phyloP scores from a whole-genome alignment of 2,113 vertebrate genomes.

The Gymnobelideus leadbeateri region DNA sequence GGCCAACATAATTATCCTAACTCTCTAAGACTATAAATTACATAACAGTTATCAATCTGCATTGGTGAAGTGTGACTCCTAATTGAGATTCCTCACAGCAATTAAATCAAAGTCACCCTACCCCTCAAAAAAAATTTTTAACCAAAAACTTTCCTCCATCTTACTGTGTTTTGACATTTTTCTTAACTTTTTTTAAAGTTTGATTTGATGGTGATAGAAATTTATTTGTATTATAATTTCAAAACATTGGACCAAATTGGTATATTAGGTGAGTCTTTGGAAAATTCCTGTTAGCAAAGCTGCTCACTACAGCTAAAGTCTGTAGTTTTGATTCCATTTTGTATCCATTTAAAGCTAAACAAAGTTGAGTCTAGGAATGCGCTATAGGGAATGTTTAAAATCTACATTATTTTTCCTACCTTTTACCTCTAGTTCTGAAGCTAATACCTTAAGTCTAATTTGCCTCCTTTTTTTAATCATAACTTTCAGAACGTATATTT shows the following conservation, averaged over 20 bases:
- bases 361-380: neutral
- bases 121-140: neutral
- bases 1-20: constrained; percentile 26
- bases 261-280: neutral
- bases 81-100: neutral
- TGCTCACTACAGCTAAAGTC: constrained; percentile 19
- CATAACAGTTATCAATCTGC: too few relatives aligned
- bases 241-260: constrained; percentile 44
- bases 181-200: constrained; percentile 34
- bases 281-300: constrained; percentile 45
- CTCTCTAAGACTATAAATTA: neutral
- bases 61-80: neutral
- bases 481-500: constrained; percentile 13
- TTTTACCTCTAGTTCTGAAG: neutral
- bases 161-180: constrained; percentile 13
- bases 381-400: neutral
- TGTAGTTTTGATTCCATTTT: constrained; percentile 28
- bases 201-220: constrained; percentile 33
- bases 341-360: neutral
- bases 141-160: neutral
- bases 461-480: constrained; percentile 29
- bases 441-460: constrained; percentile 25
- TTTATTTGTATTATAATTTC: constrained; percentile 53
- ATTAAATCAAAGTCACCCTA: neutral
- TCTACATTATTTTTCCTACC: neutral